A percentile compares a stretch with the other conserved stretches of the same genome.
Evolutionary conservation across 1,140 invertebrate genomes (phyloP).

Genomic region (Lepidostoma basale): DNA sequence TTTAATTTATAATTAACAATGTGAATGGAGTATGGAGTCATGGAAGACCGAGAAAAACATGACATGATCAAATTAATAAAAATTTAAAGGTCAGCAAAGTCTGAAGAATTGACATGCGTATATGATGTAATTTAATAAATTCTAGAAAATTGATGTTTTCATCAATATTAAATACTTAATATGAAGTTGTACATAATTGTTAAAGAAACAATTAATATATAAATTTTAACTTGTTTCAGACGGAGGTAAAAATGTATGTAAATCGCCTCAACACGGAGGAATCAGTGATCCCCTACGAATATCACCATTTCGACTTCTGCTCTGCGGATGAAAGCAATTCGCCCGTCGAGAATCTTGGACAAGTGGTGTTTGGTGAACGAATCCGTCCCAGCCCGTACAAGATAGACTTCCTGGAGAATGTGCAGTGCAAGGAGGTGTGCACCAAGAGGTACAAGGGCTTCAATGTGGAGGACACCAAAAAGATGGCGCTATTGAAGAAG

Average conservation of each 20-base stretch:
- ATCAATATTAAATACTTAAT: neutral
- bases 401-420: conserved; percentile 75
- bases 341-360: conserved; percentile 97
- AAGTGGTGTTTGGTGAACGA: conserved; percentile 97
- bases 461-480: conserved; percentile 68
- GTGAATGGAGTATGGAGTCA: too few species aligned
- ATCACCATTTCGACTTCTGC: conserved; percentile 97
- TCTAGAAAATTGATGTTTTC: neutral
- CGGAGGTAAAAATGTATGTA: conserved; percentile 85
- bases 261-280: conserved; percentile 96
- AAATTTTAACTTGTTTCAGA: conserved; percentile 65
- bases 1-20: too few species aligned
- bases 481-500: conserved; percentile 82
- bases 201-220: neutral
- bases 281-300: conserved; percentile 97
- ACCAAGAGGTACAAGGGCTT: conserved; percentile 73
- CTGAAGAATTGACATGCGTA: too few species aligned
- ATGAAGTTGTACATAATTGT: neutral
- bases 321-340: conserved; percentile 71
- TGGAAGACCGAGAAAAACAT: too few species aligned
- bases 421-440: conserved; percentile 76
- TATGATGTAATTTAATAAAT: too few species aligned
- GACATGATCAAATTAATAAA: too few species aligned
- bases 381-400: conserved; percentile 92
- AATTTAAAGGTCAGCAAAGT: too few species aligned